Percentiles rank a stretch among this genome's conserved stretches.
Evolutionary conservation across 2,888 invertebrate genomes (phyloP).

Genomic region (Drosophila mercatorum): DNA sequence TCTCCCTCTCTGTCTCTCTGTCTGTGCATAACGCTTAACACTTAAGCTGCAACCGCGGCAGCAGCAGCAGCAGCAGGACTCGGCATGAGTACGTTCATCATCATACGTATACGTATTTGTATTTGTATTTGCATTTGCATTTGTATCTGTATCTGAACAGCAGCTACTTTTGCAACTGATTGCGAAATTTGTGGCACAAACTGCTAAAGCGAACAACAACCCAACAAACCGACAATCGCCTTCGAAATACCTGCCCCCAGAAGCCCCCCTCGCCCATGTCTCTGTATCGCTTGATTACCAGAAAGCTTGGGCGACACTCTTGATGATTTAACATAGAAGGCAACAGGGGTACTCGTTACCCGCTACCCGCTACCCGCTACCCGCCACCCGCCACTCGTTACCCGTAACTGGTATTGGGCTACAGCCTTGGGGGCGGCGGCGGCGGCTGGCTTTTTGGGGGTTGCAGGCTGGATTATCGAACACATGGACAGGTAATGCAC

Average conservation of each 20-base stretch:
- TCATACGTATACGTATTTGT: conserved; percentile 18
- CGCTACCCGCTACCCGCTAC: not conserved
- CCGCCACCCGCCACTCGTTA: not conserved
- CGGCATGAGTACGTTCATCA: conserved; percentile 44
- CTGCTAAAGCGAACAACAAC: conserved; percentile 13
- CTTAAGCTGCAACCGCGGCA: conserved; percentile 78
- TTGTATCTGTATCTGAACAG: conserved; percentile 15
- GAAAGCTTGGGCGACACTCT: conserved; percentile 38
- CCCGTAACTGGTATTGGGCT: conserved; percentile 10
- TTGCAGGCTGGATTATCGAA: conserved; percentile 14
- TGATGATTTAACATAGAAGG: conserved; percentile 39
- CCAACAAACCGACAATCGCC: conserved; percentile 17
- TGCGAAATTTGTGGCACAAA: conserved; percentile 52
- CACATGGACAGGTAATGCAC: conserved; percentile 1
- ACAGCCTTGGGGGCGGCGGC: conserved; percentile 17
- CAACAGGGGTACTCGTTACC: conserved; percentile 1
- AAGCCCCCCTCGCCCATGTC: not conserved
- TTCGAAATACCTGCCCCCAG: conserved; percentile 2
- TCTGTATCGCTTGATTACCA: conserved; percentile 54
- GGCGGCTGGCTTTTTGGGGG: conserved; percentile 13
- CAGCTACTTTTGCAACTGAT: conserved; percentile 56
- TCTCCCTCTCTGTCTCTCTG: conserved; percentile 16
- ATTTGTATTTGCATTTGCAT: conserved; percentile 14
- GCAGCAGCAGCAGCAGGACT: conserved; percentile 29
- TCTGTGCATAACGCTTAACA: conserved; percentile 82